A percentile compares a stretch with the other conserved stretches of the same genome.
Evolutionary conservation across 2,888 invertebrate species (phyloP).

Genomic region (Drosophila cyrtoloma): DNA sequence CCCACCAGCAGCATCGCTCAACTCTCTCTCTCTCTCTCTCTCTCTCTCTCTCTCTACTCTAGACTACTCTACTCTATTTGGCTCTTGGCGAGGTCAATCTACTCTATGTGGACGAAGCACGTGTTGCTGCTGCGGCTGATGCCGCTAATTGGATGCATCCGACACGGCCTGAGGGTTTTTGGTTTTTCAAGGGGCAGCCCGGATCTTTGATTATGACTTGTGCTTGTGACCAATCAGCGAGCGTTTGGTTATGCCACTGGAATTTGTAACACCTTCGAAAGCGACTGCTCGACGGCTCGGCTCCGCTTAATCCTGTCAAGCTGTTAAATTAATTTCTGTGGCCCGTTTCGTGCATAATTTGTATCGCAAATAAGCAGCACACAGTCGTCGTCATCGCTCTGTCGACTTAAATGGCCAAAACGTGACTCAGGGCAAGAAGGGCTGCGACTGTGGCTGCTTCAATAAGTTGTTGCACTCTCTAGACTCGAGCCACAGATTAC

Average conservation of each 20-base stretch:
- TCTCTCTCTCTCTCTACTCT: not conserved
- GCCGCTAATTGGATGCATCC: slow-evolving; percentile 71
- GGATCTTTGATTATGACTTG: slow-evolving; percentile 66
- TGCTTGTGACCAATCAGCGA: slow-evolving; percentile 75
- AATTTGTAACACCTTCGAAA: slow-evolving; percentile 51
- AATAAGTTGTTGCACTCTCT: slow-evolving; percentile 18
- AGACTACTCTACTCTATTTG: not conserved
- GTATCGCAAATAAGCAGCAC: slow-evolving; percentile 43
- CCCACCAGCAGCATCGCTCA: slow-evolving; percentile 2
- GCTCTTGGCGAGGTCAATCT: slow-evolving; percentile 50
- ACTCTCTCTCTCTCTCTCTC: not conserved
- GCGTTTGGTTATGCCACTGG: slow-evolving; percentile 61
- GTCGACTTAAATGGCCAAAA: slow-evolving; percentile 59
- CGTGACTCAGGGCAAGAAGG: slow-evolving; percentile 53
- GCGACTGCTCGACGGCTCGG: slow-evolving; percentile 15
- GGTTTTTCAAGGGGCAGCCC: slow-evolving; percentile 3
- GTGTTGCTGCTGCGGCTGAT: slow-evolving; percentile 41
- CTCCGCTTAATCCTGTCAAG: slow-evolving; percentile 73
- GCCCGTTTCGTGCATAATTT: slow-evolving; percentile 57
- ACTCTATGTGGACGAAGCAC: slow-evolving; percentile 54
- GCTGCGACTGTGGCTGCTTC: not conserved
- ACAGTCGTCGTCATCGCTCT: not conserved
- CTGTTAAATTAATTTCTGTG: slow-evolving; percentile 77
- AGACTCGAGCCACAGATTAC: slow-evolving; percentile 1
- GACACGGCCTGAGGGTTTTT: slow-evolving; percentile 60